A percentile compares a stretch with the other conserved stretches of the same genome.
phyloP scores from a whole-genome alignment of 2,888 invertebrate genomes.

The Agriopis leucophaearia region DNA sequence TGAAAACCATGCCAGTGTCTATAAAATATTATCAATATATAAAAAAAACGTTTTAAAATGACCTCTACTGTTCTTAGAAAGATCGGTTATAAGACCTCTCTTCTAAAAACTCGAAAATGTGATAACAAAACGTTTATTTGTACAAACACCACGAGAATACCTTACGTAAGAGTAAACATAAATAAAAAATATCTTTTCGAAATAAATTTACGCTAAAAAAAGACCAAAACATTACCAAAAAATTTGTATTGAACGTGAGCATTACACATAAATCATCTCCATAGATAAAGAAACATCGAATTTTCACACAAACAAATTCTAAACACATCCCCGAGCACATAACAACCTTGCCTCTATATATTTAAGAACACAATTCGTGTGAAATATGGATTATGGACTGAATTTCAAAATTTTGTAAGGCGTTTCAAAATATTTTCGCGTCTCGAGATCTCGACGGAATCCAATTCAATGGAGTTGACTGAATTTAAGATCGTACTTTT shows the following conservation, averaged over 20 bases:
- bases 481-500: slow-evolving; percentile 38
- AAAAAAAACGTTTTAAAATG: no score
- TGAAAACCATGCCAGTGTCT: no score
- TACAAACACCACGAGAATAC: slow-evolving; percentile 10
- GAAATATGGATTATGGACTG: slow-evolving; percentile 12
- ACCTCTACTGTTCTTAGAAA: no score
- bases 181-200: slow-evolving; percentile 29
- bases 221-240: slow-evolving; percentile 23
- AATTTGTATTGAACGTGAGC: slow-evolving; percentile 33
- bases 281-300: slow-evolving; percentile 32
- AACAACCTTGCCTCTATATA: slow-evolving; percentile 4
- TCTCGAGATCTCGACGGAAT: slow-evolving; percentile 32
- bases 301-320: slow-evolving; percentile 7
- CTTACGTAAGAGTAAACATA: slow-evolving; percentile 23
- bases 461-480: slow-evolving; percentile 42
- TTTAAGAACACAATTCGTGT: slow-evolving; percentile 21
- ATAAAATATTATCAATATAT: no score
- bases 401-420: slow-evolving; percentile 18
- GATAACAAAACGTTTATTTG: not conserved
- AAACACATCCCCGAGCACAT: slow-evolving; percentile 4
- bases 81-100: no score
- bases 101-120: not conserved
- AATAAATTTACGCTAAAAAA: slow-evolving; percentile 27
- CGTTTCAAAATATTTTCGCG: slow-evolving; percentile 42
- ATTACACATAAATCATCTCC: slow-evolving; percentile 35